phyloP scores from a whole-genome alignment of 2,797 vertebrate species.

The Hylomyscus alleni region DNA sequence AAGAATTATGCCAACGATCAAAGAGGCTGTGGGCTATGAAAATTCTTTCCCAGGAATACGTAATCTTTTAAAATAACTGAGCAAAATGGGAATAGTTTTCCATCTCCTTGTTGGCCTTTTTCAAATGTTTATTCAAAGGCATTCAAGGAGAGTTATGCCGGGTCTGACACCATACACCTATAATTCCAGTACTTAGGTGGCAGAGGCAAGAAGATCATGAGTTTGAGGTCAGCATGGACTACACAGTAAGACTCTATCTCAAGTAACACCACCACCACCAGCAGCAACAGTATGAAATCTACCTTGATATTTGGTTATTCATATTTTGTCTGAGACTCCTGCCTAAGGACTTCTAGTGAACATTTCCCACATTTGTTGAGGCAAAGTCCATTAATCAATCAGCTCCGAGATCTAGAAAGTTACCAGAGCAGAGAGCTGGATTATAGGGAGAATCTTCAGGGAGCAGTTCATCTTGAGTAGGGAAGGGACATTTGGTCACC shows the following conservation, averaged over 20 bases:
- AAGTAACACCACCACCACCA: neutral
- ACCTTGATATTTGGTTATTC: slow-evolving; percentile 31
- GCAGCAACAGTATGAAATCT: slow-evolving; percentile 5
- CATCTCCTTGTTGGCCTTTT: slow-evolving; percentile 57
- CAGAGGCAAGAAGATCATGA: neutral
- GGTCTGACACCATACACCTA: neutral
- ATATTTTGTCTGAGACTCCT: slow-evolving; percentile 29
- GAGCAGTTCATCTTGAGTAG: slow-evolving; percentile 21
- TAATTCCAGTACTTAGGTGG: neutral
- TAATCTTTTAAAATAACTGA: slow-evolving; percentile 67
- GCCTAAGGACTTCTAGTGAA: slow-evolving; percentile 38
- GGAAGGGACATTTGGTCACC: neutral
- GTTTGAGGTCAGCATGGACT: neutral
- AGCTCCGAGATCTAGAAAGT: slow-evolving; percentile 1
- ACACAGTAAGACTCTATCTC: neutral
- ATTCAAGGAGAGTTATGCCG: slow-evolving; percentile 37
- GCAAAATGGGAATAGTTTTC: slow-evolving; percentile 66
- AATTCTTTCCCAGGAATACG: slow-evolving; percentile 66
- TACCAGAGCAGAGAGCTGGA: slow-evolving; percentile 38
- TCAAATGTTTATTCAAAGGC: slow-evolving; percentile 52
- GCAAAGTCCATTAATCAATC: slow-evolving; percentile 48
- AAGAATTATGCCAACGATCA: slow-evolving; percentile 72
- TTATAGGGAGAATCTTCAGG: slow-evolving; percentile 14
- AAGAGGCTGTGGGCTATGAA: slow-evolving; percentile 69
- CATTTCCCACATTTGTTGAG: slow-evolving; percentile 45